These are phyloP conservation scores for Xiphias gladius DNA, from an alignment of 2,113 vertebrate species.

Conservation along the genomic window DNA sequence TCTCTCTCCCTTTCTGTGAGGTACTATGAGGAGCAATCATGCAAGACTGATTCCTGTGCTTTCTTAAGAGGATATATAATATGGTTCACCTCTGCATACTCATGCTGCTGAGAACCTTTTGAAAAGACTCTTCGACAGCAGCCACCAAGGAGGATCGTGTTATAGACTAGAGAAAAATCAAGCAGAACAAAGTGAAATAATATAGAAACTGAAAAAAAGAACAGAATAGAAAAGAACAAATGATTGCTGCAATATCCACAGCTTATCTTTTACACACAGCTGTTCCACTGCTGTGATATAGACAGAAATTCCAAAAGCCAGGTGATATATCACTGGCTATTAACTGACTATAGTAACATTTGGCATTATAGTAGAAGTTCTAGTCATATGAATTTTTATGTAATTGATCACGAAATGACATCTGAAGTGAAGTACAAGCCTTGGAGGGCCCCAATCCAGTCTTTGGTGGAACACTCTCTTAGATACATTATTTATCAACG, in stretches of 20 bases:
- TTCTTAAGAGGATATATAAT: slow-evolving; percentile 83
- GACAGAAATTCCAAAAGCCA: slow-evolving; percentile 22
- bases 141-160: slow-evolving; percentile 49
- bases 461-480: not conserved
- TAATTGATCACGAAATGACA: slow-evolving; percentile 12
- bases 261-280: slow-evolving; percentile 36
- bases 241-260: slow-evolving; percentile 13
- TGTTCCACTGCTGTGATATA: slow-evolving; percentile 21
- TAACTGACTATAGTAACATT: slow-evolving; percentile 8
- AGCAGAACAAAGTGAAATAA: slow-evolving; percentile 59
- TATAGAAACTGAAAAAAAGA: slow-evolving; percentile 22
- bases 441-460: not conserved
- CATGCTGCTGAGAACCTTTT: slow-evolving; percentile 66
- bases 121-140: slow-evolving; percentile 47
- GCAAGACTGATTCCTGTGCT: slow-evolving; percentile 80
- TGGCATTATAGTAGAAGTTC: slow-evolving; percentile 10
- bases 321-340: slow-evolving; percentile 36
- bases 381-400: slow-evolving; percentile 6
- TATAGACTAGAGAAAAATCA: slow-evolving; percentile 60
- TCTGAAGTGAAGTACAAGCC: not conserved
- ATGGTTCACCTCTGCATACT: slow-evolving; percentile 77
- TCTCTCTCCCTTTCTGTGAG: slow-evolving; percentile 60
- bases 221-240: slow-evolving; percentile 48
- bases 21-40: slow-evolving; percentile 74
- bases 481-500: not conserved